Evolutionary conservation across 2,797 vertebrate species (phyloP).

Genomic region (Phylloscopus collybita): DNA sequence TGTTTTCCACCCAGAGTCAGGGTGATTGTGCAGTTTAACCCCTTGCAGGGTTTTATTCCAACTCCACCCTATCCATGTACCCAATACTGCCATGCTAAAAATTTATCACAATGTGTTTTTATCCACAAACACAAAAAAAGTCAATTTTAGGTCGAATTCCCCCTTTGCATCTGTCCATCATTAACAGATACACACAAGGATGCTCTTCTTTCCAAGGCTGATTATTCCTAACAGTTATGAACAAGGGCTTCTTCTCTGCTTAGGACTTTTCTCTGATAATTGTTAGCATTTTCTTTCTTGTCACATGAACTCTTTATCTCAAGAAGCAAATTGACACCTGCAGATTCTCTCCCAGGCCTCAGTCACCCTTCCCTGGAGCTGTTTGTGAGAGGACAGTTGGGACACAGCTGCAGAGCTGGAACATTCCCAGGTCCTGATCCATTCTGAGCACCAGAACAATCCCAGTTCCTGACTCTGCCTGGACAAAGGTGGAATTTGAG

Average conservation of each 20-base stretch:
- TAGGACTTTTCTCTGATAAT: constrained; percentile 30
- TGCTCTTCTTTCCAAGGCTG: constrained; percentile 29
- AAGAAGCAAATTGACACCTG: constrained; percentile 56
- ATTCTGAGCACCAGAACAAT: background rate
- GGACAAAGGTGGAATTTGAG: constrained; percentile 11
- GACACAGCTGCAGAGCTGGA: background rate
- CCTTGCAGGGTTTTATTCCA: background rate
- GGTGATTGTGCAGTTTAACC: background rate
- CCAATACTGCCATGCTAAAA: background rate
- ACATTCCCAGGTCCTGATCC: background rate
- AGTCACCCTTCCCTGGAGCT: background rate
- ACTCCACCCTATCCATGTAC: background rate
- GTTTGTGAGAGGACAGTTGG: background rate
- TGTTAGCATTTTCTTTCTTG: constrained; percentile 28
- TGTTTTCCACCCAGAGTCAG: background rate
- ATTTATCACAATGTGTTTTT: background rate
- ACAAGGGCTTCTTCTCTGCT: constrained; percentile 7
- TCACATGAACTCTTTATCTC: constrained; percentile 31
- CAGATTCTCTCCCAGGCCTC: background rate
- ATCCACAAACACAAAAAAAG: background rate
- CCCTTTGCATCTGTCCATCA: background rate
- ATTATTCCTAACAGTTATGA: background rate
- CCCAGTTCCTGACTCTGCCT: background rate
- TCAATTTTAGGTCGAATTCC: background rate
- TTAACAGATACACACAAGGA: background rate